These are phyloP conservation scores for Scaptomyza hsui DNA, from an alignment of 1,140 invertebrate species.

Conservation along the genomic window DNA sequence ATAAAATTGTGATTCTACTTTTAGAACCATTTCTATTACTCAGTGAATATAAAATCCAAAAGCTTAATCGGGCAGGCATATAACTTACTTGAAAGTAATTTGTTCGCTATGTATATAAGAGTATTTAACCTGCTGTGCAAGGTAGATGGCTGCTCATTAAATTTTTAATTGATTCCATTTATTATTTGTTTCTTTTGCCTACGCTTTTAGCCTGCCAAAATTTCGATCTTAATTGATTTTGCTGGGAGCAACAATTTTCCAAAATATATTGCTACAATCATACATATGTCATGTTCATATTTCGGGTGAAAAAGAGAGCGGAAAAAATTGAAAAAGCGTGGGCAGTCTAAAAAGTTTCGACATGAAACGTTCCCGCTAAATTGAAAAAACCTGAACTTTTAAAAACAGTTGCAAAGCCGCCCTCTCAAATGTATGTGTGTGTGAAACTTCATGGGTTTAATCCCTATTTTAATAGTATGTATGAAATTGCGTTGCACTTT, in stretches of 20 bases:
- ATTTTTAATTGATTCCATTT: slow-evolving; percentile 38
- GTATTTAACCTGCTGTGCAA: background rate
- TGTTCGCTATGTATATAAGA: background rate
- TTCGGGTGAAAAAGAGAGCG: background rate
- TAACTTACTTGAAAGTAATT: slow-evolving; percentile 5
- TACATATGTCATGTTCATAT: background rate
- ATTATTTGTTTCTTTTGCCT: slow-evolving; percentile 36
- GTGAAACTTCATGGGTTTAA: background rate
- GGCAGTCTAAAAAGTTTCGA: background rate
- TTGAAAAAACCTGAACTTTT: no score
- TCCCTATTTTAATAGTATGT: slow-evolving; percentile 5
- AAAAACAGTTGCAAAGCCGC: background rate
- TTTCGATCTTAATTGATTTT: slow-evolving; percentile 53
- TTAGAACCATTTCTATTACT: no score
- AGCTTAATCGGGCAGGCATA: no score
- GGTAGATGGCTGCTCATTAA: slow-evolving; percentile 17
- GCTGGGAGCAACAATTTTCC: slow-evolving; percentile 25
- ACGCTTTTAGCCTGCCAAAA: slow-evolving; percentile 12
- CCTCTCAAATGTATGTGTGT: background rate
- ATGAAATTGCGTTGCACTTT: slow-evolving; percentile 25
- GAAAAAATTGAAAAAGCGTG: background rate
- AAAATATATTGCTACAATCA: slow-evolving; percentile 67
- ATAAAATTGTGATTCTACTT: no score
- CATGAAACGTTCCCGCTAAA: background rate
- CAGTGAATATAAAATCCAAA: no score